Conservation (phyloP, 2,888 invertebrate species). For the Sturmia bella region DNA sequence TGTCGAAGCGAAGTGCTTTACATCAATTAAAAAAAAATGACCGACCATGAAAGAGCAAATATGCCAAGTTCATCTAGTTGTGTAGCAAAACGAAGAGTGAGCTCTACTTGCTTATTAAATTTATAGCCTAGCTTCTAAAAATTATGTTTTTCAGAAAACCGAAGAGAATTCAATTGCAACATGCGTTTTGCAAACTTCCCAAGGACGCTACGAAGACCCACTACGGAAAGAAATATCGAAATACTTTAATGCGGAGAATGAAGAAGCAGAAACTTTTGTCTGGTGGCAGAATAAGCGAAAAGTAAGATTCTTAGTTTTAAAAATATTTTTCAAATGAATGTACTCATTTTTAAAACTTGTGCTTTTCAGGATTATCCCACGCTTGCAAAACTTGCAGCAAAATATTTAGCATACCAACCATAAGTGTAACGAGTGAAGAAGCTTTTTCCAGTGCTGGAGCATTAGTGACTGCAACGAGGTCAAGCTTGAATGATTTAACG, state of each 20-base stretch:
- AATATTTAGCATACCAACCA: not conserved
- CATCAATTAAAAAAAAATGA: not conserved
- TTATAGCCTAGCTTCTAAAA: not conserved
- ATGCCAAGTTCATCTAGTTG: not conserved
- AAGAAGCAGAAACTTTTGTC: slow-evolving; percentile 4
- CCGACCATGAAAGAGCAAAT: not conserved
- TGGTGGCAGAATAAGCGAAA: slow-evolving; percentile 29
- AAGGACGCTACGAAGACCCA: not conserved
- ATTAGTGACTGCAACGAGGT: slow-evolving; percentile 2
- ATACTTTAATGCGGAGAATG: not conserved
- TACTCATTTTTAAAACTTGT: not conserved
- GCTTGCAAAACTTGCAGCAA: not conserved
- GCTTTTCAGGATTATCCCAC: not conserved
- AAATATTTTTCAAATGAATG: not conserved
- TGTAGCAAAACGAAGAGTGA: slow-evolving; percentile 1
- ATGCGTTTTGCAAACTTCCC: not conserved
- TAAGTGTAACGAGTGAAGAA: not conserved
- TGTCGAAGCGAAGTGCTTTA: not conserved
- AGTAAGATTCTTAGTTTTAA: slow-evolving; percentile 13
- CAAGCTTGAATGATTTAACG: not conserved
- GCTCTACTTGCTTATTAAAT: too few relatives aligned
- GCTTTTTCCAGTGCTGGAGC: slow-evolving; percentile 6
- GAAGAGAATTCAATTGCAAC: not conserved
- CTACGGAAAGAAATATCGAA: not conserved
- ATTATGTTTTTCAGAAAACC: slow-evolving; percentile 18